Evolutionary conservation across 2,888 invertebrate genomes (phyloP).

Genomic region (Drosophila emarginata): DNA sequence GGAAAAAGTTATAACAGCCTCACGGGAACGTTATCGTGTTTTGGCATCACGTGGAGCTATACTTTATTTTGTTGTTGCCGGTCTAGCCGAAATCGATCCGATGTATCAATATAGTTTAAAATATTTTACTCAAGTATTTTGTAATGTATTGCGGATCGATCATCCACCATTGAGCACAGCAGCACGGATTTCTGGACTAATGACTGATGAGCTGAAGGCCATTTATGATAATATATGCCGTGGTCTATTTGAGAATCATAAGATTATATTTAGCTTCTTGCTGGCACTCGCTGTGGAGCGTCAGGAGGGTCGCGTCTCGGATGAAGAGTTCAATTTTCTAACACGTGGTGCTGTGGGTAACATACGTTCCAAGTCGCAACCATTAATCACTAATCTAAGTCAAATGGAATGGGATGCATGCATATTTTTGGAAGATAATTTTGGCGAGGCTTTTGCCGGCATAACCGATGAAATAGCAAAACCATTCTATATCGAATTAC

Average conservation of each 20-base stretch:
- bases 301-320: conserved; percentile 84
- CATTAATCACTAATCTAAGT: conserved; percentile 83
- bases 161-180: conserved; percentile 87
- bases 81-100: conserved; percentile 94
- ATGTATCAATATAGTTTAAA: conserved; percentile 98
- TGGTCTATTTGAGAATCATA: conserved; percentile 95
- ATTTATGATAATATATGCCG: conserved; percentile 94
- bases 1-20: conserved; percentile 92
- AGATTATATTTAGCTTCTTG: conserved; percentile 93
- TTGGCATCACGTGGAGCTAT: conserved; percentile 95
- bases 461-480: conserved; percentile 84
- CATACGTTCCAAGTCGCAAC: conserved; percentile 84
- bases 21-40: conserved; percentile 92
- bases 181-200: conserved; percentile 87
- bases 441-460: conserved; percentile 83
- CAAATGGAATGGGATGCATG: conserved; percentile 88
- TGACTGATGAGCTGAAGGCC: conserved; percentile 90
- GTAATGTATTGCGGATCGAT: conserved; percentile 90
- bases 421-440: conserved; percentile 85
- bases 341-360: conserved; percentile 88
- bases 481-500: conserved; percentile 85
- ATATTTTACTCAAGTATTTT: conserved; percentile 92
- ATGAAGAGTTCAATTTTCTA: conserved; percentile 90
- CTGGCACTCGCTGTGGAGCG: conserved; percentile 89
- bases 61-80: conserved; percentile 94